Evolutionary conservation across 2,888 invertebrate species (phyloP), one percentile per base, ranked within the genome.

Genomic region (Muschampia plurimacula): DNA sequence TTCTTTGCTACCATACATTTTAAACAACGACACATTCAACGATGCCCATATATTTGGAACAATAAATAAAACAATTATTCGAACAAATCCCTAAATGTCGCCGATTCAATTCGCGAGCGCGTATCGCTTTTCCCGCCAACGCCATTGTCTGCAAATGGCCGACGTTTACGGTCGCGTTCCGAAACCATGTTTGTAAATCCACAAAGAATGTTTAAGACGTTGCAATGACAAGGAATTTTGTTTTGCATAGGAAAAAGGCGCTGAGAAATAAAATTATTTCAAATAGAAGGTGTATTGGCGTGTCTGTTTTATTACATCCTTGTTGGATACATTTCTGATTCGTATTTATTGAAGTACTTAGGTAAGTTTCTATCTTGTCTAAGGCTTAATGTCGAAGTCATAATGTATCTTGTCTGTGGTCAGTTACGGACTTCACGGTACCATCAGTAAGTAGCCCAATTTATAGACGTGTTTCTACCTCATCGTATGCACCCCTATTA

Each of bases 141-240:
- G 84, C 89, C 84, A 92, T 92, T 91, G 91, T 92, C 91, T 92
- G 92, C 90, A 90, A 92, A 90, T 90, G 86, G 88, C 86, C 76
- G 78, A 87, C 87, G 86, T 83, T 88, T 91, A 88, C 82, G 87
- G 89, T 79, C 81, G 85, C 85, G 84, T 83, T 85, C 87, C 82
- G 79, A 81, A 82, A 81, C 86, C 85, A 83, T 85, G 83, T 85
- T 84, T 82, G 83, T 83, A 82, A 81, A 79, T 75, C 79, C 76
- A 80, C 82, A 83, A 83, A 83, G 84, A 83, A 83, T 83, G 82
- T 79, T 83, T 79, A 81, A 83, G 88, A 84, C 85, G 84, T 86
- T 77, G 81, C 83, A 83, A 83, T 86, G 84, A 86, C 84, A 81
- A 78, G 81, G 83, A 82, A 85, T 85, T 84, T 83, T 81, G 81